Conservation (phyloP, 2,113 vertebrate genomes). For the Platichthys stellatus region DNA sequence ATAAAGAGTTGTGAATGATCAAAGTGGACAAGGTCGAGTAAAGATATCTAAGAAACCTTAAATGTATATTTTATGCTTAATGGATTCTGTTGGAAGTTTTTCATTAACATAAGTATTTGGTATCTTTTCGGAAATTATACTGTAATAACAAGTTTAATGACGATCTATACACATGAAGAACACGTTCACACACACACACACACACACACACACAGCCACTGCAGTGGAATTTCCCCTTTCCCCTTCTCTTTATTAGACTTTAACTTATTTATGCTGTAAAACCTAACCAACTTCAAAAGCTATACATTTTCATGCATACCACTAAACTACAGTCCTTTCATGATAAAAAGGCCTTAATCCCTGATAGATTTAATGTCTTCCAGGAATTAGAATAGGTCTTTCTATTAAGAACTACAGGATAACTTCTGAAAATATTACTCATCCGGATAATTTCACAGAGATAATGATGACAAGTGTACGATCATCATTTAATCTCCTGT, state of each 20-base stretch:
- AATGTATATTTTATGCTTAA: not conserved
- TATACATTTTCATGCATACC: not conserved
- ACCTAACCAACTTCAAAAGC: not conserved
- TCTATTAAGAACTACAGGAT: not conserved
- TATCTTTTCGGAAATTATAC: not conserved
- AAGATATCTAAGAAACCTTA: not conserved
- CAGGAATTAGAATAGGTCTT: not conserved
- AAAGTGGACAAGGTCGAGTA: not conserved
- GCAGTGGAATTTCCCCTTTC: not conserved
- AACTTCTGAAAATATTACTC: not conserved
- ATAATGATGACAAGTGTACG: not conserved
- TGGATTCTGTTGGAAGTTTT: not conserved
- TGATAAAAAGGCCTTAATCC: not conserved
- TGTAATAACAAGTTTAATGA: not conserved
- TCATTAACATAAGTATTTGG: not conserved
- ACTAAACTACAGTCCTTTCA: not conserved
- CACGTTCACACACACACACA: not conserved
- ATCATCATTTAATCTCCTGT: not conserved
- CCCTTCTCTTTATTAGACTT: not conserved
- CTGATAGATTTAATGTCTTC: not conserved
- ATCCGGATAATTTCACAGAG: not conserved
- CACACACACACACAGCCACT: not conserved
- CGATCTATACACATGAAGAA: not conserved
- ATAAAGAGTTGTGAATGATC: not conserved
- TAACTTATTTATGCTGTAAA: constrained; percentile 1